These are phyloP conservation scores for Mustela nigripes DNA, from an alignment of 2,113 vertebrate species.

Conservation along the genomic window DNA sequence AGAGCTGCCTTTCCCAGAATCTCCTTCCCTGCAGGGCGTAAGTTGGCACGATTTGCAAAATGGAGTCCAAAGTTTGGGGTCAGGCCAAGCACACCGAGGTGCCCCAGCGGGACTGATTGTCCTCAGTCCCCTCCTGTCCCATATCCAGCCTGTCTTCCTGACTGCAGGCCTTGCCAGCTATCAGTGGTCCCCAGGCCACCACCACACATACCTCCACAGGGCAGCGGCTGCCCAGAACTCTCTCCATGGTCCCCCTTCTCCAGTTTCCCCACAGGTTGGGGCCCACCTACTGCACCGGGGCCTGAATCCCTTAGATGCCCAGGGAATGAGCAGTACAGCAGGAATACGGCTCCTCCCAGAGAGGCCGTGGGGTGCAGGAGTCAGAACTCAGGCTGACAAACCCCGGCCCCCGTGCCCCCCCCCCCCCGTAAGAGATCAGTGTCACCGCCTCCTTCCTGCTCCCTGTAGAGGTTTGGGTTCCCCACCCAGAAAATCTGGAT, in stretches of 20 bases:
- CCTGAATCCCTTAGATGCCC: neutral
- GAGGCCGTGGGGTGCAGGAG: neutral
- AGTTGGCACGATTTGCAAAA: neutral
- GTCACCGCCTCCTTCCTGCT: neutral
- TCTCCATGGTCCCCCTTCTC: accelerated
- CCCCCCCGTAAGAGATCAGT: neutral
- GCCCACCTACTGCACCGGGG: neutral
- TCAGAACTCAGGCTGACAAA: too few relatives aligned
- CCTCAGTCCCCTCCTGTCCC: neutral
- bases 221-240: neutral
- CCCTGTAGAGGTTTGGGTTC: neutral
- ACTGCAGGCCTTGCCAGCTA: neutral
- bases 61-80: neutral
- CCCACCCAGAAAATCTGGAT: neutral
- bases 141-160: neutral
- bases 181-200: neutral
- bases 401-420: accelerated
- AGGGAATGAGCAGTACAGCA: neutral
- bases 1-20: neutral
- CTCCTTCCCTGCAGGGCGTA: neutral
- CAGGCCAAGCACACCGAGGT: neutral
- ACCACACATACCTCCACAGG: accelerated
- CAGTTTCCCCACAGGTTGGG: neutral
- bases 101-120: too few relatives aligned
- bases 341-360: neutral